Evolutionary conservation across 2,888 invertebrate genomes (phyloP), one percentile per base, ranked within the genome.

Genomic region (Trichopoda pennipes): DNA sequence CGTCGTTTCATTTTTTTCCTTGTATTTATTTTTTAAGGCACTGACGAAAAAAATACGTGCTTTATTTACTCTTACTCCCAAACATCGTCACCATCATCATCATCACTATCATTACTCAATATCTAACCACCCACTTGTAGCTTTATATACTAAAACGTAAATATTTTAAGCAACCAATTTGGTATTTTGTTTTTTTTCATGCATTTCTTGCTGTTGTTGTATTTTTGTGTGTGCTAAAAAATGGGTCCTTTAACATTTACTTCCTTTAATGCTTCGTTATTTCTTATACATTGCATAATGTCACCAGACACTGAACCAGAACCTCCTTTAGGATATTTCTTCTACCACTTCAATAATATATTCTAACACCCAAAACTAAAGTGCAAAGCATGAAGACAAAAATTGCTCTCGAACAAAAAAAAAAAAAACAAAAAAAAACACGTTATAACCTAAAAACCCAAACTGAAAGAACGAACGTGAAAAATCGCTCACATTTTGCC

Each of bases 111-210:
- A 44, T 21, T 17, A 8, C 19, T 4, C 7, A 56, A 21, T 63
- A 19, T 35, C 28, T 49, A 35, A 12, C 83, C 84, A 83, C 85
- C 85, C 85, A 85, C 85, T 85, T 85, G 85, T 84, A 73, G 85
- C 81, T 78, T 64, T 73, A 69, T 78, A 47, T 69, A 77, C 51
- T 53, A 1, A 6, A 16, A 69, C 49, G 64, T 64, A 72, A 68
- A 61, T 79, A 75, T 82, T 82, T 82, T 82, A 79, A 82, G 82
- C 75, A 82, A 79, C 79, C 60, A 79, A 79, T 82, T 82, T 82
- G 63, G 14, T 70, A 70, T 49, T 77, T 81, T 66, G 14, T 70
- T 63, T 49, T 77, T 81, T 66, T 63, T 73, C 55, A 17, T 32
- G 69, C 35, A 44, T 55, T 47, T 51, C 61, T 80, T 75, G 60